A percentile compares a stretch with the other conserved stretches of the same genome.
phyloP scores from a whole-genome alignment of 2,113 vertebrate genomes.

The Eclectus roratus region DNA sequence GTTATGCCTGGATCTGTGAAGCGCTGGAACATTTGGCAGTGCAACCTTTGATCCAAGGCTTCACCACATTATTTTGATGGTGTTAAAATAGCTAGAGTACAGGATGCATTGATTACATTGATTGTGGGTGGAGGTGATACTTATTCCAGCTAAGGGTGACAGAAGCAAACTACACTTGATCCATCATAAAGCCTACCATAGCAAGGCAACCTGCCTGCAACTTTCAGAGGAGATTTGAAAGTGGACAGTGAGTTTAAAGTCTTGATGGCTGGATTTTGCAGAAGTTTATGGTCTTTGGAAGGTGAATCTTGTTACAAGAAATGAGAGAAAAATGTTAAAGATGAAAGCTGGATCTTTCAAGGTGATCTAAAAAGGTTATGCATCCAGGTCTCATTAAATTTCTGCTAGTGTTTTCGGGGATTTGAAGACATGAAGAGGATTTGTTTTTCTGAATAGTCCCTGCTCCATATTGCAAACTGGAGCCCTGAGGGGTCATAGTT shows the following conservation, averaged over 20 bases:
- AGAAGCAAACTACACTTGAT: not conserved
- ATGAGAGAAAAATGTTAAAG: not conserved
- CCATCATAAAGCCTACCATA: not conserved
- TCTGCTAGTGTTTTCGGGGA: not conserved
- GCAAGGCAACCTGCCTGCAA: not conserved
- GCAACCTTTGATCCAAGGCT: not conserved
- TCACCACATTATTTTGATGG: not conserved
- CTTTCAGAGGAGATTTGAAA: not conserved
- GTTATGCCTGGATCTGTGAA: not conserved
- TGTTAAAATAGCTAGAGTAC: not conserved
- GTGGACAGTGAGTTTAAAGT: not conserved
- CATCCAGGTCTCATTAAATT: not conserved
- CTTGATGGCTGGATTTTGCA: not conserved
- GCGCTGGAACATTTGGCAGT: not conserved
- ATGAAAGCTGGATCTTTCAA: not conserved
- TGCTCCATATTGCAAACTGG: not conserved
- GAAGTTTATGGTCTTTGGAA: not conserved
- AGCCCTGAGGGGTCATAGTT: not conserved
- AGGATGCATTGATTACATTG: not conserved
- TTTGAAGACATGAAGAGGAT: not conserved
- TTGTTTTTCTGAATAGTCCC: not conserved
- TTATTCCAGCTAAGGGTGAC: not conserved
- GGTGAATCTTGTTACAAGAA: not conserved
- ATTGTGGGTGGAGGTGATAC: not conserved
- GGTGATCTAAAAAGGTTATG: not conserved